Evolutionary conservation across 2,797 vertebrate species (phyloP).

Genomic region (Chelonia mydas): DNA sequence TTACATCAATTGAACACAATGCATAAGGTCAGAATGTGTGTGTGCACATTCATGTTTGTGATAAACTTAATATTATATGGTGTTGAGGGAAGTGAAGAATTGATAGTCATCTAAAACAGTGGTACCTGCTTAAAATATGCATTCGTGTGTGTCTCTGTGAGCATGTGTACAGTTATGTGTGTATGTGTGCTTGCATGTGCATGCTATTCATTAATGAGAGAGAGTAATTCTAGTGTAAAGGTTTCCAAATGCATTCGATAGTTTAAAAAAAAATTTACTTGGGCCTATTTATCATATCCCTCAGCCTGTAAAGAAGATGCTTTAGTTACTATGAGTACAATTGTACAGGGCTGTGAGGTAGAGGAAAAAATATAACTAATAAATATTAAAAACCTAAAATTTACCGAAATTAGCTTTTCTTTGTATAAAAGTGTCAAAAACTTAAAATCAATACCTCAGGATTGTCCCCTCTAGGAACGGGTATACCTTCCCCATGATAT

Average conservation of each 20-base stretch:
- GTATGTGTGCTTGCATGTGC: background rate
- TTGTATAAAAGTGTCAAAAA: background rate
- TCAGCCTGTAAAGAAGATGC: background rate
- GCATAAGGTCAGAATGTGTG: background rate
- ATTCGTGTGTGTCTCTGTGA: background rate
- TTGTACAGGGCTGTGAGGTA: background rate
- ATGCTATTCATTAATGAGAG: background rate
- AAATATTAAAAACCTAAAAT: background rate
- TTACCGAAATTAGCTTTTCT: background rate
- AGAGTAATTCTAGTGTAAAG: background rate
- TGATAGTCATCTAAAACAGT: background rate
- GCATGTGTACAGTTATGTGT: background rate
- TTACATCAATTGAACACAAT: background rate
- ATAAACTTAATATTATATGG: background rate
- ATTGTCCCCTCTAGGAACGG: conserved; percentile 6
- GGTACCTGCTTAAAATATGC: conserved; percentile 1
- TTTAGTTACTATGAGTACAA: background rate
- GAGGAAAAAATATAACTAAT: background rate
- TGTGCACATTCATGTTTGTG: background rate
- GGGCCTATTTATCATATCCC: background rate
- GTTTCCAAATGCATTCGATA: background rate
- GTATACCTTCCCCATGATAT: background rate
- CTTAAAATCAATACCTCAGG: background rate
- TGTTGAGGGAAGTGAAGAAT: background rate
- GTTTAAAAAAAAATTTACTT: background rate